Conservation (phyloP, 1,140 invertebrate species). For the Calliopsis andreniformis region DNA sequence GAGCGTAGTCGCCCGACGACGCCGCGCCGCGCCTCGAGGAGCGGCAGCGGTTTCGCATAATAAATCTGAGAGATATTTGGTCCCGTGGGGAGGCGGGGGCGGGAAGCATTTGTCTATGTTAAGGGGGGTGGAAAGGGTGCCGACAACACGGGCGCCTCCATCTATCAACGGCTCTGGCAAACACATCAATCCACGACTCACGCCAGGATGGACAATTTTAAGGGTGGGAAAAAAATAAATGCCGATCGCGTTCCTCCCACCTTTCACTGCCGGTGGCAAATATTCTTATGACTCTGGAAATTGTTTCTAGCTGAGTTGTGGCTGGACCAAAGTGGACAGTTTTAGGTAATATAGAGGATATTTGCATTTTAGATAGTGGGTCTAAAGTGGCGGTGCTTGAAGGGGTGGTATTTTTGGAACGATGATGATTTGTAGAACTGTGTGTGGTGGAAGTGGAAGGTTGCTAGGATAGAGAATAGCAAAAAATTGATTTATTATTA, state of each 20-base stretch:
- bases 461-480: too few species aligned
- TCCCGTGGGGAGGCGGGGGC: conserved; percentile 65
- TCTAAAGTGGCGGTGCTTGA: too few species aligned
- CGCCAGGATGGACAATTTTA: conserved; percentile 71
- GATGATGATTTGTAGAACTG: too few species aligned
- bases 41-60: conserved; percentile 75
- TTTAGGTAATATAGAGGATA: too few species aligned
- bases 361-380: too few species aligned
- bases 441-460: too few species aligned
- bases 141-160: conserved; percentile 74
- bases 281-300: neutral
- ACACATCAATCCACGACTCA: conserved; percentile 76
- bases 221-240: conserved; percentile 69
- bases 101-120: conserved; percentile 78
- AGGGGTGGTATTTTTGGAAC: too few species aligned
- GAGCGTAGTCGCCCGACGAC: conserved; percentile 49
- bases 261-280: neutral
- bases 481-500: too few species aligned
- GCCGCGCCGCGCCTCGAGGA: conserved; percentile 51
- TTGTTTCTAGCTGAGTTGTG: too few species aligned
- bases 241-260: conserved; percentile 44
- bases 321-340: too few species aligned
- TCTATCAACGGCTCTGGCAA: conserved; percentile 76
- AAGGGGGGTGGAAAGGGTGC: conserved; percentile 71
- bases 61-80: conserved; percentile 79